Conservation (phyloP, 2,888 invertebrate genomes). For the Pheosia gnoma region DNA sequence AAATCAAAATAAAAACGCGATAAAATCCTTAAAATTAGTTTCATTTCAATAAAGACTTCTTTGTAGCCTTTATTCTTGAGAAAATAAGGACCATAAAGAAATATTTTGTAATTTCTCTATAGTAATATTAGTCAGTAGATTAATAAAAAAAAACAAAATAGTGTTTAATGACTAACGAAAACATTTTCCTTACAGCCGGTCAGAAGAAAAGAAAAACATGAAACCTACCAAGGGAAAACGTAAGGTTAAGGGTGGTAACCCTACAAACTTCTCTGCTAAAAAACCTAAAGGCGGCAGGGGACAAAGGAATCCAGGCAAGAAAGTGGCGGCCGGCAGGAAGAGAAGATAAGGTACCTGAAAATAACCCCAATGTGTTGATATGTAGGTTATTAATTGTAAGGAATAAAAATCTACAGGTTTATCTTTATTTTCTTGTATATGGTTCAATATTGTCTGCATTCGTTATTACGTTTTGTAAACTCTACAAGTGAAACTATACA, state of each 20-base stretch:
- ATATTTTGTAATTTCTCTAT: too few species aligned
- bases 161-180: conserved; percentile 4
- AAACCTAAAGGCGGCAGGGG: conserved; percentile 89
- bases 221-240: conserved; percentile 65
- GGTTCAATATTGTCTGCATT: conserved; percentile 1
- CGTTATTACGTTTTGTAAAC: too few species aligned
- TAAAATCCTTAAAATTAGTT: too few species aligned
- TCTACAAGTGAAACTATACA: too few species aligned
- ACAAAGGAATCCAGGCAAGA: conserved; percentile 86
- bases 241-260: conserved; percentile 64
- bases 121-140: too few species aligned
- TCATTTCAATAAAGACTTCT: too few species aligned
- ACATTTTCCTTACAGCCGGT: conserved; percentile 63
- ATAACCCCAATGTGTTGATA: conserved; percentile 10
- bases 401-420: not conserved
- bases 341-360: conserved; percentile 80
- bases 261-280: conserved; percentile 74
- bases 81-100: too few species aligned
- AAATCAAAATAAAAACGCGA: too few species aligned
- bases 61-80: too few species aligned
- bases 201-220: conserved; percentile 79
- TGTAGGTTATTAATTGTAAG: conserved; percentile 7
- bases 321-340: conserved; percentile 87
- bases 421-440: not conserved
- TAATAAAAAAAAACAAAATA: too few species aligned